Evolutionary conservation across 2,113 vertebrate genomes (phyloP).

Genomic region (Sinocyclocheilus maitianheensis): DNA sequence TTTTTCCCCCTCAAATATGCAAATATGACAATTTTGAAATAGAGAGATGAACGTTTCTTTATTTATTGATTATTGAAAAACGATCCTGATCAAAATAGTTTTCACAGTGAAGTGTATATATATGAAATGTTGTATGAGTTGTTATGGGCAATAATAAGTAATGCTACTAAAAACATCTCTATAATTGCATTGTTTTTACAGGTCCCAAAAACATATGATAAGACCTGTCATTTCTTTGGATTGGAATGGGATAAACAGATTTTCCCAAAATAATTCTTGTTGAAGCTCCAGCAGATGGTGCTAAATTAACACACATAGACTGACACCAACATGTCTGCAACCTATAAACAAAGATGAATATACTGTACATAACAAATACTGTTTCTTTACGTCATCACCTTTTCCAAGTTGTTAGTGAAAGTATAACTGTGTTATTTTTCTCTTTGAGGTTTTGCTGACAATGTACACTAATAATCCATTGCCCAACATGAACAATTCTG

Average conservation of each 20-base stretch:
- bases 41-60: too few species aligned
- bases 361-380: background rate
- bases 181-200: background rate
- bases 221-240: background rate
- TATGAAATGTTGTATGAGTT: background rate
- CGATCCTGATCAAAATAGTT: background rate
- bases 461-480: background rate
- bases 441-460: background rate
- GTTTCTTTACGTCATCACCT: background rate
- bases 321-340: background rate
- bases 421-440: too few species aligned
- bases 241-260: background rate
- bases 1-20: too few species aligned
- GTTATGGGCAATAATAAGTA: background rate
- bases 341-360: background rate
- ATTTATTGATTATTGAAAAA: too few species aligned
- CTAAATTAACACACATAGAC: background rate
- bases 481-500: constrained; percentile 10
- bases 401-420: background rate
- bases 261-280: background rate
- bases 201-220: background rate
- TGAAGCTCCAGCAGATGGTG: constrained; percentile 32
- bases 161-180: background rate
- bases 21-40: too few species aligned
- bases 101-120: background rate